phyloP scores from a whole-genome alignment of 1,140 invertebrate species.

The Achatina immaculata region DNA sequence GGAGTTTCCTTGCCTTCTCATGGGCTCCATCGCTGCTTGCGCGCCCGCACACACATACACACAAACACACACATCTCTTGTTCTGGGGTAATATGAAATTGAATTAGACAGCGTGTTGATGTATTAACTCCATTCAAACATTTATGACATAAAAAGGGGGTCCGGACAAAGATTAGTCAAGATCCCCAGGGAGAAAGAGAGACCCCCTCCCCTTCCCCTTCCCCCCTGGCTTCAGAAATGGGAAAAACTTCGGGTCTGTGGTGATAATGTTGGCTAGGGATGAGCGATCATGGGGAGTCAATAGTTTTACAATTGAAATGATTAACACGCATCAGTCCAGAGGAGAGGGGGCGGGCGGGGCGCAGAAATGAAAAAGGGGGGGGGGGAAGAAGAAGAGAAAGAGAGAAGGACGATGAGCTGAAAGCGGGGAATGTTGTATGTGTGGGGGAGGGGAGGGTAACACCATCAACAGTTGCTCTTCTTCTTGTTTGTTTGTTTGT shows the following conservation, averaged over 20 bases:
- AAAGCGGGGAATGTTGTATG: too few species aligned
- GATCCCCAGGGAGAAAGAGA: background rate
- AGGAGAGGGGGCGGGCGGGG: background rate
- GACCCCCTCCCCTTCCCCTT: too few species aligned
- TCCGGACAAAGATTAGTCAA: slow-evolving; percentile 3
- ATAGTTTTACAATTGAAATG: slow-evolving; percentile 35
- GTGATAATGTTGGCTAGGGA: slow-evolving; percentile 6
- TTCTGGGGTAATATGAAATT: slow-evolving; percentile 13
- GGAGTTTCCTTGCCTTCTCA: too few species aligned
- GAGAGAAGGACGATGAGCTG: too few species aligned
- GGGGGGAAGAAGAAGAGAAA: too few species aligned
- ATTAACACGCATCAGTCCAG: slow-evolving; percentile 23
- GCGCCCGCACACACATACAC: too few species aligned
- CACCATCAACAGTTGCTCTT: too few species aligned
- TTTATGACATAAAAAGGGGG: background rate
- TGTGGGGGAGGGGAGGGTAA: too few species aligned
- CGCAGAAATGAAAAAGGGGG: too few species aligned
- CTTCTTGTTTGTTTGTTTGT: too few species aligned
- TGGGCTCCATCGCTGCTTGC: too few species aligned
- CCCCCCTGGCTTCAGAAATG: background rate
- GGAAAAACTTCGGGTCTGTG: slow-evolving; percentile 15
- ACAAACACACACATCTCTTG: too few species aligned
- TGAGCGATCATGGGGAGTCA: slow-evolving; percentile 25
- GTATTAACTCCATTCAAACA: slow-evolving; percentile 7
- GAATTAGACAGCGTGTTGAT: slow-evolving; percentile 16